Evolutionary conservation across 2,888 invertebrate species (phyloP), one percentile per base, ranked within the genome.

Genomic region (Drosophila colorata): DNA sequence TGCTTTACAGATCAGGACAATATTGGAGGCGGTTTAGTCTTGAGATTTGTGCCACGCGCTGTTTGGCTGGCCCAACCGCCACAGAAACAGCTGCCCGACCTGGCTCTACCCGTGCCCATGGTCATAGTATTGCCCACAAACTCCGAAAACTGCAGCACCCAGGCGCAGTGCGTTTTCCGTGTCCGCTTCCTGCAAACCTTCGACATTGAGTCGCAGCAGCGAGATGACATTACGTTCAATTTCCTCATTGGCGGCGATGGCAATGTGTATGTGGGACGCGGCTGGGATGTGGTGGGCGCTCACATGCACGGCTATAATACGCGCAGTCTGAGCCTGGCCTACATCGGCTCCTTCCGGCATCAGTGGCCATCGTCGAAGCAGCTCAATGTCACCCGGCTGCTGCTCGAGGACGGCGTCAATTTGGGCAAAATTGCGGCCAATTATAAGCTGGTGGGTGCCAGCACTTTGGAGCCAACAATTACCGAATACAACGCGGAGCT

Each of bases 191-290:
- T 95, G 48, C 96, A 96, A 90, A 93, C 93, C 23, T 95, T 93
- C 80, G 96, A 97, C 90, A 95, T 96, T 35, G 95, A 95, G 77
- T 93, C 94, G 18, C 92, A 91, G 59, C 90, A 93, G 0, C 95
- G 95, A 93, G 93, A 92, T 64, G 96, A 96, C 87, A 96, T 96
- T 23, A 95, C 93, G 0, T 97, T 96, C 90, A 97, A 96, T 88
- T 97, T 96, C 79, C 91, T 97, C 2, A 94, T 97, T 2, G 97
- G 96, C 0, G 96, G 96, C 4, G 96, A 96, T 87, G 96, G 96
- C 0, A 93, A 94, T 8, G 95, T 95, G 0, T 96, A 96, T 89
- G 94, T 93, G 74, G 96, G 95, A 0, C 94, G 96, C 4, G 95
- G 96, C 1, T 97, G 97, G 97, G 94, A 95, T 73, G 91, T 92